These are phyloP conservation scores for Dasyurus viverrinus DNA, from an alignment of 2,113 vertebrate genomes.

Conservation along the genomic window DNA sequence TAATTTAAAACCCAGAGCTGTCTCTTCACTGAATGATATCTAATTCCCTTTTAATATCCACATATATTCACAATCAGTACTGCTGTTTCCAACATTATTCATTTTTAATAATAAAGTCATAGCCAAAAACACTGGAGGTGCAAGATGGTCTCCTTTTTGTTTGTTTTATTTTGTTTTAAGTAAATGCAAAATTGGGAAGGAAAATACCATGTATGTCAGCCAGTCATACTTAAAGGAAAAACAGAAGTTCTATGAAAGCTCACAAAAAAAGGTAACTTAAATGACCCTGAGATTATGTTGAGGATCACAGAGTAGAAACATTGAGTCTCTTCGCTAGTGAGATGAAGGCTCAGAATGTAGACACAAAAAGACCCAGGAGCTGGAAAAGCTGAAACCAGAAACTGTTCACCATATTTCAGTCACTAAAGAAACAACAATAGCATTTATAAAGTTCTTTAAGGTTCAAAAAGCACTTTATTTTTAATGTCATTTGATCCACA, in stretches of 20 bases:
- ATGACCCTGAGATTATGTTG: neutral
- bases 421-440: neutral
- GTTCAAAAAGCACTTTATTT: neutral
- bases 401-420: neutral
- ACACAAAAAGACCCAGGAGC: neutral
- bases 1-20: conserved; percentile 6
- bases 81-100: neutral
- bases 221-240: neutral
- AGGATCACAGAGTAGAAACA: neutral
- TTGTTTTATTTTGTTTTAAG: neutral
- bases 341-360: neutral
- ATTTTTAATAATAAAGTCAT: neutral
- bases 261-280: neutral
- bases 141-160: neutral
- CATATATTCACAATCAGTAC: neutral
- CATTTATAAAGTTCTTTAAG: neutral
- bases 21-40: neutral
- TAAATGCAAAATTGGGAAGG: neutral
- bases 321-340: neutral
- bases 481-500: neutral
- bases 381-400: neutral
- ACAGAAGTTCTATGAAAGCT: neutral
- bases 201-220: neutral
- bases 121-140: neutral
- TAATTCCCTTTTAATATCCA: neutral